phyloP scores from a whole-genome alignment of 2,113 vertebrate genomes.

The Phalacrocorax carbo region DNA sequence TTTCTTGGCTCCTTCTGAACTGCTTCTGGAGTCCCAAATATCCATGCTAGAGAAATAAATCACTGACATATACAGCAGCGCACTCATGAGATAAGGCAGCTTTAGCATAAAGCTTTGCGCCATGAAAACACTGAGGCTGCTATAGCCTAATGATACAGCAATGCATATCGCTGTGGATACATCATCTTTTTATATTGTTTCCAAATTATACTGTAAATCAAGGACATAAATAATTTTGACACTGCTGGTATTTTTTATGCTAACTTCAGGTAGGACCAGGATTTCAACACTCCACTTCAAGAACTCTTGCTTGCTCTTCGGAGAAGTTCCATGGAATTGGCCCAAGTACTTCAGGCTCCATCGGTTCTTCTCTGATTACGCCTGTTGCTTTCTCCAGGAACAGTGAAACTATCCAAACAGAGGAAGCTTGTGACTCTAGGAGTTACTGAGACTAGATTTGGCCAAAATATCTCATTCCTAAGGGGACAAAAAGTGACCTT shows the following conservation, averaged over 20 bases:
- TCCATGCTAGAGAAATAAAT: not conserved
- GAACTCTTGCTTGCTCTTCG: not conserved
- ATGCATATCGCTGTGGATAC: not conserved
- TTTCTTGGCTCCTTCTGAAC: not conserved
- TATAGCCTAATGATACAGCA: not conserved
- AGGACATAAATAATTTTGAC: not conserved
- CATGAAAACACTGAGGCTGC: not conserved
- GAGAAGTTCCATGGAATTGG: not conserved
- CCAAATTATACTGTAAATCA: not conserved
- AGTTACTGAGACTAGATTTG: constrained; percentile 18
- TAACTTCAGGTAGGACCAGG: not conserved
- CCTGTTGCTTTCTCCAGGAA: not conserved
- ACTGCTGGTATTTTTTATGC: not conserved
- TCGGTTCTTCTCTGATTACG: not conserved
- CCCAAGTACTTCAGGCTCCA: not conserved
- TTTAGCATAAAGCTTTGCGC: not conserved
- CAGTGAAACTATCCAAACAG: not conserved
- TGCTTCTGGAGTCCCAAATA: not conserved
- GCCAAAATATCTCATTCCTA: constrained; percentile 38
- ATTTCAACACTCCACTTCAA: not conserved
- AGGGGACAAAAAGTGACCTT: constrained; percentile 10
- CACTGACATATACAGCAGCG: not conserved
- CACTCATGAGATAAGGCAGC: not conserved
- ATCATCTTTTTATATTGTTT: not conserved
- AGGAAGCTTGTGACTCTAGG: not conserved